These are phyloP conservation scores for Beroe forskalii DNA, from an alignment of 37 sponge, comb jelly and placozoan genomes.

Conservation along the genomic window DNA sequence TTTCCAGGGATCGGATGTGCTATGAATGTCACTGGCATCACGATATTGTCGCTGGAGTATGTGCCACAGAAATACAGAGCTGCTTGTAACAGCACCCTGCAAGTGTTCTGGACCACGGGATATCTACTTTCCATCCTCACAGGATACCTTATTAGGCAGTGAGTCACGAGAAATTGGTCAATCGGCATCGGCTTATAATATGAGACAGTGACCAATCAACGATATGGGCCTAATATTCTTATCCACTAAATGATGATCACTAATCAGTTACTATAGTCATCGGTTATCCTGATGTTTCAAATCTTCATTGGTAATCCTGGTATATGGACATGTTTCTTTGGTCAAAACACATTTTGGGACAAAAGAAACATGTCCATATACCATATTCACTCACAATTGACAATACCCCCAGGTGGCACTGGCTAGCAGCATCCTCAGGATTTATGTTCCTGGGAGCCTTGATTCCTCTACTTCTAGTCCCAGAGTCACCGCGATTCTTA, in stretches of 20 bases:
- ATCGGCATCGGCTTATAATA: no score
- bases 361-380: no score
- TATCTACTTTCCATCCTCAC: constrained; percentile 10
- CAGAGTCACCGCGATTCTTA: constrained; percentile 35
- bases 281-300: no score
- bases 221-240: no score
- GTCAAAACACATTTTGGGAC: no score
- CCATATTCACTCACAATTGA: neutral
- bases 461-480: constrained; percentile 16
- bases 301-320: no score
- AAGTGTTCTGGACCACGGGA: neutral
- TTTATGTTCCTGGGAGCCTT: neutral
- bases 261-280: no score
- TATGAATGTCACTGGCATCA: neutral
- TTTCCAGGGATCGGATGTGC: neutral
- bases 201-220: no score
- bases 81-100: neutral
- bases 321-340: no score
- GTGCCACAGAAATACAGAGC: neutral
- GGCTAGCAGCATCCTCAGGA: constrained; percentile 10
- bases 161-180: no score
- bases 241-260: no score
- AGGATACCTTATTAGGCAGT: no score
- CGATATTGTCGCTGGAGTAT: neutral
- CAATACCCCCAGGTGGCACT: constrained; percentile 4